Conservation (phyloP, 2,888 invertebrate species). For the Nomada hirtipes region DNA sequence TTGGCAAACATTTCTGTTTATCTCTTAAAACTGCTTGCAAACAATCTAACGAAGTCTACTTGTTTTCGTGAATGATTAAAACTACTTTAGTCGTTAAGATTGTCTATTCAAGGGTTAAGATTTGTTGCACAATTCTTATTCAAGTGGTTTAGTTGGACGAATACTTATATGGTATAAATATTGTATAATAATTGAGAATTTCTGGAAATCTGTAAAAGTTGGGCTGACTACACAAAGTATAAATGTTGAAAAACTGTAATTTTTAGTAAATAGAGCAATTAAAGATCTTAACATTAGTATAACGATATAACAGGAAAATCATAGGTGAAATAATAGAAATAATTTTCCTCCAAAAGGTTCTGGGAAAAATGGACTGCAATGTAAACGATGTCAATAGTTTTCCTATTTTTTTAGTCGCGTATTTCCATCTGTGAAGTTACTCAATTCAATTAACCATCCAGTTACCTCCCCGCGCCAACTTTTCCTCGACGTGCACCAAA, state of each 20-base stretch:
- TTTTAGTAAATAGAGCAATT: too few species aligned
- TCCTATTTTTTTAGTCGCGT: background rate
- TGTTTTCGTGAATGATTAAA: background rate
- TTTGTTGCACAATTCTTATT: background rate
- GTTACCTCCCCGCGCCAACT: conserved; percentile 9
- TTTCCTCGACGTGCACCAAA: conserved; percentile 4
- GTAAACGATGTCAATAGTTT: background rate
- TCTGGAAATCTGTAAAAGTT: too few species aligned
- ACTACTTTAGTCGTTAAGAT: background rate
- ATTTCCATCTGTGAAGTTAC: background rate
- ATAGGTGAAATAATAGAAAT: background rate
- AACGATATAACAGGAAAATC: background rate
- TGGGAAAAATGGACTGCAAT: background rate
- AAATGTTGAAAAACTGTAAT: too few species aligned
- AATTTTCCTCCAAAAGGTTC: background rate
- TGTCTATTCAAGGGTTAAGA: background rate
- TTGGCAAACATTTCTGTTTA: background rate
- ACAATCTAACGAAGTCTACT: background rate
- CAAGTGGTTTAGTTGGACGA: too few species aligned
- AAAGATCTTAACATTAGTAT: background rate
- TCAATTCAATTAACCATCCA: background rate
- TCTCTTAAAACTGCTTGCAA: background rate
- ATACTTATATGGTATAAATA: too few species aligned
- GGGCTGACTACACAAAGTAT: too few species aligned
- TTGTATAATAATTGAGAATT: too few species aligned